phyloP scores from a whole-genome alignment of 2,888 invertebrate genomes.

The Leistus spinibarbis region DNA sequence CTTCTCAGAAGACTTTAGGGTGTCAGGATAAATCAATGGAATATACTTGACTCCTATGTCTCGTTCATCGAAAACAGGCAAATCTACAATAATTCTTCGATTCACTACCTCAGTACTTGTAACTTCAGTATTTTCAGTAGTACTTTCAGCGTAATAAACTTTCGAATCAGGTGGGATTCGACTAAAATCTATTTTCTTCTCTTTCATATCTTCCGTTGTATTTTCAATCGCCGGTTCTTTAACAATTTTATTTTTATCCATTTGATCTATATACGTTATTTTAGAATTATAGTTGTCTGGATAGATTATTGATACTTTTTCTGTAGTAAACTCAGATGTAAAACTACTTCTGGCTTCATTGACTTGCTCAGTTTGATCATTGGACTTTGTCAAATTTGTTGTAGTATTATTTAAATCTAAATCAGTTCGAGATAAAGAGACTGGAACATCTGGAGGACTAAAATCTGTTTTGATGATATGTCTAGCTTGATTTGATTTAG shows the following conservation, averaged over 20 bases:
- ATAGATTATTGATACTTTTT: constrained; percentile 19
- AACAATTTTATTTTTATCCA: background rate
- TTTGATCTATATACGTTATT: background rate
- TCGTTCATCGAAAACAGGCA: constrained; percentile 54
- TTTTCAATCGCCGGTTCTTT: background rate
- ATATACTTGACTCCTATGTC: constrained; percentile 53
- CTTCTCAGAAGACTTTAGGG: constrained; percentile 24
- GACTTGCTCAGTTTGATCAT: background rate
- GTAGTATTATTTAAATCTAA: background rate
- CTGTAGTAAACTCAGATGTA: constrained; percentile 2
- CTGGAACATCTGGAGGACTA: constrained; percentile 18
- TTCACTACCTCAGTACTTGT: constrained; percentile 38
- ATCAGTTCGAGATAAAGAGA: constrained; percentile 13
- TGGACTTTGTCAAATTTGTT: background rate
- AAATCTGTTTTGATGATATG: constrained; percentile 24
- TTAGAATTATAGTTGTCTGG: constrained; percentile 7
- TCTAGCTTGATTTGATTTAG: constrained; percentile 10
- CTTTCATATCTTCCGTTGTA: background rate
- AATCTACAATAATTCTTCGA: constrained; percentile 53
- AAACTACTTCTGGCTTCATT: background rate
- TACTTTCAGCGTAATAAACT: background rate
- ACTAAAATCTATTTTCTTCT: constrained; percentile 1
- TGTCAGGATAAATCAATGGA: constrained; percentile 47
- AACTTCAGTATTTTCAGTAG: background rate
- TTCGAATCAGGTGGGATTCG: constrained; percentile 22